Conservation (phyloP, 2,797 vertebrate genomes). For the Xiphophorus birchmanni region DNA sequence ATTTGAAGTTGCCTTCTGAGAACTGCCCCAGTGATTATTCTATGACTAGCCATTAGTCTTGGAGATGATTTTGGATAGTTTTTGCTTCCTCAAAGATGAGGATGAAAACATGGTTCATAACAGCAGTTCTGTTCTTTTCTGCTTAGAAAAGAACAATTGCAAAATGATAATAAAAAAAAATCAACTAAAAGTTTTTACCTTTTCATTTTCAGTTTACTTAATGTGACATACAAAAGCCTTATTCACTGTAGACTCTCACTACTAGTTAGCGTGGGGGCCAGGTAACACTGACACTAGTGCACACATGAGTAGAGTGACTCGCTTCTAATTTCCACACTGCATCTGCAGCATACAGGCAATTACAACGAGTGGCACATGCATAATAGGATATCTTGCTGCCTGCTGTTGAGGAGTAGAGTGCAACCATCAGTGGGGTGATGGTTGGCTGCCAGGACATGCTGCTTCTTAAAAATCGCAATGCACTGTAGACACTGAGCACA, state of each 20-base stretch:
- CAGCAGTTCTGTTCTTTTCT: constrained; percentile 1
- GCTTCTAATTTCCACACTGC: constrained; percentile 12
- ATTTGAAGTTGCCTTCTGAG: constrained; percentile 32
- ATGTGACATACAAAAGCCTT: background rate
- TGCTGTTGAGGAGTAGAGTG: constrained; percentile 38
- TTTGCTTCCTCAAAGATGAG: constrained; percentile 32
- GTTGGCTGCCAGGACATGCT: constrained; percentile 27
- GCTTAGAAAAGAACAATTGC: background rate
- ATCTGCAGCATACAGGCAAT: constrained; percentile 41
- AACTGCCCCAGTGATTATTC: constrained; percentile 41
- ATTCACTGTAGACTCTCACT: background rate
- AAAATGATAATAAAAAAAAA: background rate
- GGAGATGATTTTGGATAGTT: constrained; percentile 35
- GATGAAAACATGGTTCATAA: constrained; percentile 29
- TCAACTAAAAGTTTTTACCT: background rate
- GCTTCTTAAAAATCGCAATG: constrained; percentile 26
- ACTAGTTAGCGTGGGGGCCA: constrained; percentile 12
- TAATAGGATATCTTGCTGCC: constrained; percentile 49
- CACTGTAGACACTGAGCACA: constrained; percentile 22
- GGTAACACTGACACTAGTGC: background rate
- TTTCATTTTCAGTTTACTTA: background rate
- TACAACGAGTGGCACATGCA: constrained; percentile 53
- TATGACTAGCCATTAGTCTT: constrained; percentile 30
- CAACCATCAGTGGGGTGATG: constrained; percentile 45
- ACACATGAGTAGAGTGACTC: constrained; percentile 12